These are phyloP conservation scores for Hydractinia symbiolongicarpus DNA, from an alignment of 30 jellyfish, hydroid and myxozoan genomes.

Conservation along the genomic window DNA sequence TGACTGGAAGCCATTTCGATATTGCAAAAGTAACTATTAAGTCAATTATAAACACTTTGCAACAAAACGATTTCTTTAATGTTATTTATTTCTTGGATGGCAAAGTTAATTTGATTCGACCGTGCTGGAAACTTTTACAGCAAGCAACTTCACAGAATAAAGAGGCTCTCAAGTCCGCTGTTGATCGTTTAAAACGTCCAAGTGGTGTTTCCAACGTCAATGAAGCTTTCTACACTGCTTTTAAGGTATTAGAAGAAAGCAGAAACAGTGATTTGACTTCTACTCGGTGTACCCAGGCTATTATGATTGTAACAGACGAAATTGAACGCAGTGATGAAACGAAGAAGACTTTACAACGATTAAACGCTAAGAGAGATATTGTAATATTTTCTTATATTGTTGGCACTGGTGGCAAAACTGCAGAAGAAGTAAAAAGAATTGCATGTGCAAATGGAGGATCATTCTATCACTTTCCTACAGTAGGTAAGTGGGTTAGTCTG, in stretches of 20 bases:
- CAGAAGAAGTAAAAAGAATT: background rate
- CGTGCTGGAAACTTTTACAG: background rate
- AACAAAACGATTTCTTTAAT: slow-evolving; percentile 70
- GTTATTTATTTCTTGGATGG: slow-evolving; percentile 30
- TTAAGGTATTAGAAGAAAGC: background rate
- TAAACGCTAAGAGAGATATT: background rate
- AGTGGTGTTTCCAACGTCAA: background rate
- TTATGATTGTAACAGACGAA: slow-evolving; percentile 14
- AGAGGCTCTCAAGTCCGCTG: background rate
- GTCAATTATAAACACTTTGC: slow-evolving; percentile 55
- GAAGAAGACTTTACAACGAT: background rate
- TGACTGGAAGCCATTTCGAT: slow-evolving; percentile 69
- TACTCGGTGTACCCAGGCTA: slow-evolving; percentile 1
- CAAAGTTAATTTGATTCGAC: background rate
- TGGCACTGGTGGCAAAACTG: background rate
- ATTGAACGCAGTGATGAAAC: background rate
- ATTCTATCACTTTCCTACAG: slow-evolving; percentile 8
- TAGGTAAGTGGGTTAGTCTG: slow-evolving; percentile 2
- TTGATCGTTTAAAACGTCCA: background rate
- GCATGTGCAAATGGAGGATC: slow-evolving; percentile 18
- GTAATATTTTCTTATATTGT: slow-evolving; percentile 20
- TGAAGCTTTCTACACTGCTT: background rate
- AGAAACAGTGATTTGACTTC: background rate
- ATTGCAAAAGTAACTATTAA: slow-evolving; percentile 58
- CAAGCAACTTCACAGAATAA: slow-evolving; percentile 15